Base-by-base conservation (phyloP, 2,888 invertebrate species). In the Drosophila flavopinicola region DNA sequence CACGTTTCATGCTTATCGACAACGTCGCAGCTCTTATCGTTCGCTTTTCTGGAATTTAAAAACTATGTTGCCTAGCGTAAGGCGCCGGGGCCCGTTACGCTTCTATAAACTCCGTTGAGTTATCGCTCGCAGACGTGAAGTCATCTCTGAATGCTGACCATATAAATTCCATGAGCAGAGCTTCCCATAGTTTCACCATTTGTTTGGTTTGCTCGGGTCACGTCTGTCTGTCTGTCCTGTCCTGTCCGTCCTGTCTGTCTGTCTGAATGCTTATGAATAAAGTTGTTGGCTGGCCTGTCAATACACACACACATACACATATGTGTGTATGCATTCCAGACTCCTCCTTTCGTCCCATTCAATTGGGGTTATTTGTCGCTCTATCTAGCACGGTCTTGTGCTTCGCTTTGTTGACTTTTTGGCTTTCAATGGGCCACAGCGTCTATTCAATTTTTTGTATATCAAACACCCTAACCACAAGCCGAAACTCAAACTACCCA, bases 281-380 rank as follows among this genome's bases (percentile, higher is more conserved):
- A 82, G 87, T 82, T 86, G 79, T 85, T 80, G 80, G 83, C 82
- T 70, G 66, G 58, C 79, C 76, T 82, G 74, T 76, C 85, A 83
- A 83, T 86, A 78, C 65, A 65, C 68, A 69, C 11, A 49, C 58
- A 41, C 17, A 42, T 6, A 45, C 6, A 11, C 30, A 17, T 11
- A 30, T 29, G 17, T 13, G 20, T 15, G 7, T 54, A 25, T 38
- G 44, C 13, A 25, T 15, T 17, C 23, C 9, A 37, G n/a, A n/a
- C n/a, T n/a, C n/a, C 6, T 24, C 49, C 23, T 20, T n/a, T 37
- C 29, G 39, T 52, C 48, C 52, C 77, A 75, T 82, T 77, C 87
- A 88, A 88, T 87, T 87, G 87, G 87, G 87, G 84, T 79, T 85
- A 84, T 87, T 87, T 84, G 87, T 84, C 83, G 78, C 77, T 82